Evolutionary conservation across 1,140 invertebrate species (phyloP).

Genomic region (Drosophila insularis): DNA sequence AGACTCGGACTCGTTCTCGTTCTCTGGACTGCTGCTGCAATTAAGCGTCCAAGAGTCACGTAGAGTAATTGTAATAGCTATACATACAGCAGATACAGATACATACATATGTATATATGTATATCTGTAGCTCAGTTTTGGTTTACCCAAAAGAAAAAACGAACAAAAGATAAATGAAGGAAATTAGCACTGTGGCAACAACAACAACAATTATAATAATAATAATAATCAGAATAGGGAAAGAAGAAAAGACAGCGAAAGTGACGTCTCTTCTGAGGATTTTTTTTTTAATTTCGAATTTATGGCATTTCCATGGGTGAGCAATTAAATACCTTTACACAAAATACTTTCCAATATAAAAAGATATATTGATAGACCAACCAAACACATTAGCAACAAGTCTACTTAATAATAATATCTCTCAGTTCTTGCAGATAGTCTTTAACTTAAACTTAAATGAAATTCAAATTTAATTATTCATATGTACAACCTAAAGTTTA

Average conservation of each 20-base stretch:
- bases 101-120: not conserved
- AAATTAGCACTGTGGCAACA: conserved; percentile 57
- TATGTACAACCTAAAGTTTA: too few relatives aligned
- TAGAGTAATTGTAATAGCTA: conserved; percentile 40
- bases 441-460: too few relatives aligned
- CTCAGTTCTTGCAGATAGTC: too few relatives aligned
- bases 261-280: too few relatives aligned
- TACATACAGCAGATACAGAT: not conserved
- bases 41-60: conserved; percentile 50
- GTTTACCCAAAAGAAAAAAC: conserved; percentile 23
- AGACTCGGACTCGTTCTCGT: not conserved
- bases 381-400: too few relatives aligned
- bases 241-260: not conserved
- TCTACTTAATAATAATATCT: too few relatives aligned
- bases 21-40: conserved; percentile 42
- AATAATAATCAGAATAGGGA: conserved; percentile 1
- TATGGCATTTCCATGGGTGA: too few relatives aligned
- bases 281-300: too few relatives aligned
- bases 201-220: conserved; percentile 3
- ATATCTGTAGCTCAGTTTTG: not conserved
- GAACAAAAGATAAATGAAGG: conserved; percentile 61
- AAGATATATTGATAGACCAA: too few relatives aligned
- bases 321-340: too few relatives aligned
- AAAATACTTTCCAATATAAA: too few relatives aligned
- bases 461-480: too few relatives aligned